These are phyloP conservation scores for Apostichopus californicus DNA, from an alignment of 35 echinoderm and acorn worm genomes.

Conservation along the genomic window DNA sequence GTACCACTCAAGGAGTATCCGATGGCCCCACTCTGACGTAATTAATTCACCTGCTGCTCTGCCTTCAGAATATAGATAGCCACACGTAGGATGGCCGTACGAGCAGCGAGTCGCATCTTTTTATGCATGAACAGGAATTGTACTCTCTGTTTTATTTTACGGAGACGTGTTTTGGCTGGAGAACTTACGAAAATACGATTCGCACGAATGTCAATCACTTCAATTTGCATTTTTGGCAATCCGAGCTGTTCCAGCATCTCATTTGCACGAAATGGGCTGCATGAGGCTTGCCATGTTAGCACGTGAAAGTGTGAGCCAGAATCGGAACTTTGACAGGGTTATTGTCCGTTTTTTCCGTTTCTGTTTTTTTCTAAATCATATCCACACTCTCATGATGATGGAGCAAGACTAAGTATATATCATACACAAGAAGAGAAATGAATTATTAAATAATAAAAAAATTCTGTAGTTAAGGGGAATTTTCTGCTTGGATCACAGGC, in stretches of 20 bases:
- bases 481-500: too few species aligned
- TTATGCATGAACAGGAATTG: background rate
- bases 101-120: background rate
- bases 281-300: too few species aligned
- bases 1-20: conserved; percentile 34
- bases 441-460: too few species aligned
- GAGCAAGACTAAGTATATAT: too few species aligned
- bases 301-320: too few species aligned
- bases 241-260: background rate
- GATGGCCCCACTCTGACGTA: background rate
- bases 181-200: background rate
- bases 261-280: background rate
- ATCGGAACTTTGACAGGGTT: too few species aligned
- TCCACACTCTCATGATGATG: background rate
- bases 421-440: too few species aligned
- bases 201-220: too few species aligned
- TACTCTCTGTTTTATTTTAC: background rate
- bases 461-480: too few species aligned
- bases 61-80: background rate
- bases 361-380: too few species aligned
- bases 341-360: too few species aligned
- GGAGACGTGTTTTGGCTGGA: background rate
- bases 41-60: conserved; percentile 42
- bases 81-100: background rate
- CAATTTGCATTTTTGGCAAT: too few species aligned